Evolutionary conservation across 53 echinoderm and acorn worm species (phyloP), one percentile per base, ranked within the genome.

Genomic region (Patiria pectinifera): DNA sequence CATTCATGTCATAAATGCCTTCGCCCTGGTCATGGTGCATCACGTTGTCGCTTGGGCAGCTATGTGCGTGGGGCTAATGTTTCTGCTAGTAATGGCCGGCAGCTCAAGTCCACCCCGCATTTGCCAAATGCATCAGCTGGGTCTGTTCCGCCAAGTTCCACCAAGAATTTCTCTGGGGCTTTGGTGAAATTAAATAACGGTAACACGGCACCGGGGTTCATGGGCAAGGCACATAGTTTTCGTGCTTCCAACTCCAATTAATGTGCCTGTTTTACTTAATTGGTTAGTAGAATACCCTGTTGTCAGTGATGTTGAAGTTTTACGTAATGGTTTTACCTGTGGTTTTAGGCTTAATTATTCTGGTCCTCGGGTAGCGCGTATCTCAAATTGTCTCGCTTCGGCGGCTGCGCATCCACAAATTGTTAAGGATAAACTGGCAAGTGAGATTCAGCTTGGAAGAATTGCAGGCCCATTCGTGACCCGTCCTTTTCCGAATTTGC

Each of bases 401-500:
- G 80, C 80, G 15, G 18, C 48, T 45, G 45, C 13, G 0, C 46
- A 48, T 4, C 46, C 80, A 45, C 11, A 9, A 2, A 46, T 80
- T 45, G 80, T 80, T 19, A 76, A n/a, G 0, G 22, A 80, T 11
- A 80, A 80, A 80, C 80, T 80, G 13, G 12, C 18, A 47, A 80
- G 2, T 11, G 86, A 86, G 12, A 86, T 86, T 10, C 11, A 48
- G 2, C 13, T 45, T 43, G 86, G 86, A 13, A 26, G 86, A 19
- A 86, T 86, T 63, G 86, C 69, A 4, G 86, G 86, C 8, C 86
- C 86, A 11, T 86, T 71, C 49, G 43, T 75, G 6, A 24, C 74
- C 12, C 22, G 87, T 3, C 87, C 87, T 4, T n/a, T 87, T 2
- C 75, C 76, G 19, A 75, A 53, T 48, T 45, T 72, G 18, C 87